phyloP scores from a whole-genome alignment of 2,888 invertebrate species.

The Rhimphoctona megacephalus region DNA sequence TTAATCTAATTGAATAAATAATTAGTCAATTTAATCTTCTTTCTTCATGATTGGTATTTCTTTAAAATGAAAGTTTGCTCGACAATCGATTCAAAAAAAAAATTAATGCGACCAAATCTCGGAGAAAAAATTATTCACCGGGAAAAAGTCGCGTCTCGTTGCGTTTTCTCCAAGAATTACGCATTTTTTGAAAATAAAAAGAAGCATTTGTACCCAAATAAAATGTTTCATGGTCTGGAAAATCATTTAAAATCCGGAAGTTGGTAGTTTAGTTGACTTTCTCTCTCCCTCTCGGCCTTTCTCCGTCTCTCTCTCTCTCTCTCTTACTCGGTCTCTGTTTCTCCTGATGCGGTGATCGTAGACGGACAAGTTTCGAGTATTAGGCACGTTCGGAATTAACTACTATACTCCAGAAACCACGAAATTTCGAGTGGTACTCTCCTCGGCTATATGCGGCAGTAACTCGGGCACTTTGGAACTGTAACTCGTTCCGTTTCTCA shows the following conservation, averaged over 20 bases:
- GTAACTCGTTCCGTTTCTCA: slow-evolving; percentile 51
- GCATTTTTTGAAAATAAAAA: neutral
- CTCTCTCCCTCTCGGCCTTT: slow-evolving; percentile 22
- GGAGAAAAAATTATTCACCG: too few relatives aligned
- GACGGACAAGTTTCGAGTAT: slow-evolving; percentile 33
- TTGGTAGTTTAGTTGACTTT: slow-evolving; percentile 43
- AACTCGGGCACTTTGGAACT: slow-evolving; percentile 54
- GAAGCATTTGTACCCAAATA: neutral
- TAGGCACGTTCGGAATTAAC: slow-evolving; percentile 73
- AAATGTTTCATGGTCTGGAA: slow-evolving; percentile 55
- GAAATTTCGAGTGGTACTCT: slow-evolving; percentile 58
- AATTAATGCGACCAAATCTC: too few relatives aligned
- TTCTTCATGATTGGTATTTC: neutral
- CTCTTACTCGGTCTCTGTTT: slow-evolving; percentile 7
- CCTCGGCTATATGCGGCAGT: neutral
- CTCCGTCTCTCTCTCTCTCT: slow-evolving; percentile 25
- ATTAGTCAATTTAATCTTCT: too few relatives aligned
- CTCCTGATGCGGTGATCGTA: neutral
- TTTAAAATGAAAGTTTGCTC: neutral
- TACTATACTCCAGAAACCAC: slow-evolving; percentile 71
- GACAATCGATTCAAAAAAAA: too few relatives aligned
- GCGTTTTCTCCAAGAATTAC: too few relatives aligned
- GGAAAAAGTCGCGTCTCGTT: too few relatives aligned
- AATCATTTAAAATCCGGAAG: slow-evolving; percentile 60
- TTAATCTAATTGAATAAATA: too few relatives aligned